These are phyloP conservation scores for Grallaria varia DNA, from an alignment of 2,113 vertebrate genomes.

Conservation along the genomic window DNA sequence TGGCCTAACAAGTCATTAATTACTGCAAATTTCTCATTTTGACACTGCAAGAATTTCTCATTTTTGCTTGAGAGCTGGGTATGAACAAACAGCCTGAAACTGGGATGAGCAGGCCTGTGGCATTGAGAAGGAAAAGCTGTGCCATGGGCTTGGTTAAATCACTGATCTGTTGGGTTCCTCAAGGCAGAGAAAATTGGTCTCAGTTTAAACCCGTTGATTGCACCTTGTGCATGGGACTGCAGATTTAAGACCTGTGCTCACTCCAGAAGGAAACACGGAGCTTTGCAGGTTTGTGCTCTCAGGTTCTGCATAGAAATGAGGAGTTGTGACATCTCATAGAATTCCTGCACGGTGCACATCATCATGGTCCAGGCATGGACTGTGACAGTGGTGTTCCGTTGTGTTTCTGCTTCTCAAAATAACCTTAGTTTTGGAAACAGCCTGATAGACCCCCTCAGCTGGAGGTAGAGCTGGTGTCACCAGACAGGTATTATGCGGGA, in stretches of 20 bases:
- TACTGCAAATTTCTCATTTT: neutral
- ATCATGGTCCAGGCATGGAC: neutral
- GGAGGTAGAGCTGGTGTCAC: neutral
- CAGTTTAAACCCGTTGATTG: neutral
- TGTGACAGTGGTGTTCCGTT: neutral
- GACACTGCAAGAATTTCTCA: neutral
- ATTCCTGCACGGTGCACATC: neutral
- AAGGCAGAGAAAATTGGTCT: neutral
- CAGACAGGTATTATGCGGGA: neutral
- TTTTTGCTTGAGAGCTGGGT: neutral
- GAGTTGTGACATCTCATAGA: neutral
- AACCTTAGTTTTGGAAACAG: neutral
- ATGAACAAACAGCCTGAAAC: neutral
- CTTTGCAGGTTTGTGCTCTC: neutral
- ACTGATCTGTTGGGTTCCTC: neutral
- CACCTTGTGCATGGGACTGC: neutral
- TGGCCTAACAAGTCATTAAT: neutral
- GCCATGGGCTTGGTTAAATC: neutral
- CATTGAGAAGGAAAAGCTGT: neutral
- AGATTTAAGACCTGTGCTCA: neutral
- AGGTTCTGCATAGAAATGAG: neutral
- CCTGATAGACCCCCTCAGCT: neutral
- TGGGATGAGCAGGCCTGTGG: neutral
- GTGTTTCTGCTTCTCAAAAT: neutral
- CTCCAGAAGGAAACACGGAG: neutral